phyloP scores from a whole-genome alignment of 1,140 invertebrate species.

The Amphibalanus amphitrite region DNA sequence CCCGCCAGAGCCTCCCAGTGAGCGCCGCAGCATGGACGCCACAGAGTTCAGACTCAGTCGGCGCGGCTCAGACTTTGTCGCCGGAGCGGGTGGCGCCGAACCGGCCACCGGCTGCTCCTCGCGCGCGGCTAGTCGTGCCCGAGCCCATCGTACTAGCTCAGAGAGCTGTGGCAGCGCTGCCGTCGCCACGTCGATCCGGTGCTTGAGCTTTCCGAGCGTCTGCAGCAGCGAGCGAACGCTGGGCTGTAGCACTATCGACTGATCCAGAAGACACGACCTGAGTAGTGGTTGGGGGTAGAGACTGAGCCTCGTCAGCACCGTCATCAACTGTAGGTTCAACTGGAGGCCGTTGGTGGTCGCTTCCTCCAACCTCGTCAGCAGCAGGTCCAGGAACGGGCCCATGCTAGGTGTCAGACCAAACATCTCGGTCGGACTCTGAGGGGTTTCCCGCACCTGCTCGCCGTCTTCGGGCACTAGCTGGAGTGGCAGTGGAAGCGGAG shows the following conservation, averaged over 20 bases:
- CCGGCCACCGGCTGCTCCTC: not conserved
- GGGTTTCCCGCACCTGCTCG: not conserved
- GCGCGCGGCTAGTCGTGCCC: not conserved
- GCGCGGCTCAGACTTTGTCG: not conserved
- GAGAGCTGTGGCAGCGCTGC: constrained; percentile 10
- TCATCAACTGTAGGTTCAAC: constrained; percentile 74
- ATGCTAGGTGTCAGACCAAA: not conserved
- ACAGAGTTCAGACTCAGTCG: not conserved
- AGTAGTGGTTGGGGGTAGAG: constrained; percentile 74
- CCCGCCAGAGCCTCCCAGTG: not conserved
- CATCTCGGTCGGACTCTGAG: not conserved
- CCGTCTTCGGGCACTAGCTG: not conserved
- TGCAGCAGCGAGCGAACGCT: constrained; percentile 72
- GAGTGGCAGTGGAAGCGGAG: no score
- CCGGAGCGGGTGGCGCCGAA: no score
- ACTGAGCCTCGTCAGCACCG: constrained; percentile 65
- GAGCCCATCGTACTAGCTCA: constrained; percentile 9
- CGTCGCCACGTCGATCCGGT: constrained; percentile 13
- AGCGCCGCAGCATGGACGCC: not conserved
- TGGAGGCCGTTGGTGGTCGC: constrained; percentile 70
- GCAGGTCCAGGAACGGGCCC: constrained; percentile 59
- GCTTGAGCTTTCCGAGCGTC: constrained; percentile 17
- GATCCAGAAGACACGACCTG: constrained; percentile 67
- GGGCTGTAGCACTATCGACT: constrained; percentile 68
- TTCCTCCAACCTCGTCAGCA: constrained; percentile 64